Percentiles rank a stretch among this genome's conserved stretches.
Conservation (phyloP, 2,113 vertebrate species). For the Poeciliopsis prolifica region DNA sequence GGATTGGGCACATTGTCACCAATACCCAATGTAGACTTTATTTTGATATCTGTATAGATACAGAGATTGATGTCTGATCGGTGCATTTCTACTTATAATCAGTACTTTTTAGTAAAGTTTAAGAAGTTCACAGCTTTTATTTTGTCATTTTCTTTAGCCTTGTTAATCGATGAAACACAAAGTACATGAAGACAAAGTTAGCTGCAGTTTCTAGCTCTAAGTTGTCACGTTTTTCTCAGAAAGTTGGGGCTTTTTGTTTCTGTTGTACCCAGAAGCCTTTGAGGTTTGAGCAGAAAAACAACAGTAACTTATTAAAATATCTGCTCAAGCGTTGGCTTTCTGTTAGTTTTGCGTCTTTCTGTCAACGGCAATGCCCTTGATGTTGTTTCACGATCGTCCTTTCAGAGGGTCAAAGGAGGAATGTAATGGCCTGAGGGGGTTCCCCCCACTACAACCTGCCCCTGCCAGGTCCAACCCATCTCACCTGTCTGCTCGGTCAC, state of each 20-base stretch:
- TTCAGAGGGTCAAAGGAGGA: slow-evolving; percentile 83
- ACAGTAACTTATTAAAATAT: background rate
- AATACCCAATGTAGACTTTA: no score
- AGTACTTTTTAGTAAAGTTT: background rate
- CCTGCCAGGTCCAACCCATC: slow-evolving; percentile 85
- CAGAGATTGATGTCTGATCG: no score
- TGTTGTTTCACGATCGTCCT: background rate
- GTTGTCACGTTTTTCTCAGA: background rate
- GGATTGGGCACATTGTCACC: no score
- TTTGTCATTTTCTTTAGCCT: background rate
- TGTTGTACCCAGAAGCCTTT: background rate
- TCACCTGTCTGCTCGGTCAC: slow-evolving; percentile 67
- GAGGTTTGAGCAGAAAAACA: background rate
- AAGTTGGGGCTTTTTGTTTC: background rate
- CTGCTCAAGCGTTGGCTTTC: background rate
- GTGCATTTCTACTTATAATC: no score
- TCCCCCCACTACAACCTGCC: slow-evolving; percentile 83
- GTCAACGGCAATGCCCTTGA: background rate
- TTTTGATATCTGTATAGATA: no score
- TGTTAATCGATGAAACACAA: background rate
- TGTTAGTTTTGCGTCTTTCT: background rate
- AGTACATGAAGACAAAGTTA: background rate
- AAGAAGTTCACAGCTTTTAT: background rate
- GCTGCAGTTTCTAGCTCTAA: background rate
- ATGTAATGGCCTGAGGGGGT: slow-evolving; percentile 90